Evolutionary conservation across 2,113 vertebrate genomes (phyloP), one percentile per base, ranked within the genome.

Genomic region (Coturnix japonica): DNA sequence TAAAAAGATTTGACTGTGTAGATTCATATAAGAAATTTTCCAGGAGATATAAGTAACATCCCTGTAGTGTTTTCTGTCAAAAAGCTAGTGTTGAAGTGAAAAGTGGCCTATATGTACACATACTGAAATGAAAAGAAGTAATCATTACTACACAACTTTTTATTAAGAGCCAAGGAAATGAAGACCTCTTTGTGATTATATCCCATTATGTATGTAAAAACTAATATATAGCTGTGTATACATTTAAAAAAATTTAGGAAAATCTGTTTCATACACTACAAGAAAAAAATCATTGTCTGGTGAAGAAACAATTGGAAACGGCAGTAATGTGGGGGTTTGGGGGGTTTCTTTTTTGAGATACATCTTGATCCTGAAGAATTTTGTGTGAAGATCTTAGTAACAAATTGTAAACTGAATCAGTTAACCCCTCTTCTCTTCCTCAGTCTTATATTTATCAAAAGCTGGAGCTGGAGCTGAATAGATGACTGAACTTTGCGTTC

Each of bases 401-500:
- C 23, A 78, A 49, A 91, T 93, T 54, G 75, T 80, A 90, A 85
- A 91, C 56, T 18, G 60, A 89, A 95, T 91, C 82, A 87, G 33
- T 70, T 60, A 94, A 17, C 30, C 54, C 81, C 69, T 88, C 35
- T 71, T 66, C 61, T 85, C 25, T 64, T 43, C 56, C 69, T 18
- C 35, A 81, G 31, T 81, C 30, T 88, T 85, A 73, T 56, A 56
- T 77, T 85, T 94, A 95, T 95, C 65, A 90, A 79, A 90, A 83
- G 47, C 39, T 83, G 69, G n/a, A 93, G 35, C 47, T 85, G 69
- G 47, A 90, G 51, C 53, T 49, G 85, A 94, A 94, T 90, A 91
- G 90, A 94, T 93, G 60, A 95, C 83, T 89, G 31, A 89, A 81
- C 94, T 94, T 94, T 94, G 30, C 87, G 78, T 94, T 91, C 73